phyloP scores from a whole-genome alignment of 2,797 vertebrate species.

The Falco naumanni region DNA sequence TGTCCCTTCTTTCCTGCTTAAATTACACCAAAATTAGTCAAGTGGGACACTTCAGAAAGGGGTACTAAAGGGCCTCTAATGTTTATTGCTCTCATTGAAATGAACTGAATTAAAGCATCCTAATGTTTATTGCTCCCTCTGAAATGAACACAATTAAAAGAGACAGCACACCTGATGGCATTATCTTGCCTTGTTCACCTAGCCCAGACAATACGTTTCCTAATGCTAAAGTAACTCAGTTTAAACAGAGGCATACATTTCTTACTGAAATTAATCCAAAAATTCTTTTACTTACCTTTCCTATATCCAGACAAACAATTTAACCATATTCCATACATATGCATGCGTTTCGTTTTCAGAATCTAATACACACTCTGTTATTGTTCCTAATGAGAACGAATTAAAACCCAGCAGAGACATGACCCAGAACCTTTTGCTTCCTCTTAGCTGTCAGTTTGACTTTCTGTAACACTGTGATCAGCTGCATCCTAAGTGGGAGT shows the following conservation, averaged over 20 bases:
- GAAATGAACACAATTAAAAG: constrained; percentile 69
- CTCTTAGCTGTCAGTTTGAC: constrained; percentile 68
- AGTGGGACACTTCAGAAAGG: constrained; percentile 57
- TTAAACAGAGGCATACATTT: neutral
- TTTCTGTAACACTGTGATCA: constrained; percentile 70
- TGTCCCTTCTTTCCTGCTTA: neutral
- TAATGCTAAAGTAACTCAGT: neutral
- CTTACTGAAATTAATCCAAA: neutral
- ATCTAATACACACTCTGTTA: constrained; percentile 11
- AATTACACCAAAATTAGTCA: constrained; percentile 61
- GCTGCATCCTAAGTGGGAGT: constrained; percentile 64
- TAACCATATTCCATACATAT: constrained; percentile 34
- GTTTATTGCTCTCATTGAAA: constrained; percentile 72
- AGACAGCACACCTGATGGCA: constrained; percentile 46
- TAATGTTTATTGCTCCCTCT: constrained; percentile 74
- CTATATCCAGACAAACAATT: constrained; percentile 7
- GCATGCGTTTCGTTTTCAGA: constrained; percentile 2
- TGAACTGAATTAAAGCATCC: constrained; percentile 64
- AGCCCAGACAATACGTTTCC: constrained; percentile 27
- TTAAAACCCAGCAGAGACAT: constrained; percentile 68
- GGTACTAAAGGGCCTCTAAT: constrained; percentile 60
- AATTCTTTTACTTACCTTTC: neutral
- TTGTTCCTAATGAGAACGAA: constrained; percentile 67
- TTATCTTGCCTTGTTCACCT: constrained; percentile 42
- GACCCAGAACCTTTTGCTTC: constrained; percentile 65